A percentile compares a stretch with the other conserved stretches of the same genome.
Evolutionary conservation across 2,797 vertebrate species (phyloP).

Genomic region (Loriculus beryllinus): DNA sequence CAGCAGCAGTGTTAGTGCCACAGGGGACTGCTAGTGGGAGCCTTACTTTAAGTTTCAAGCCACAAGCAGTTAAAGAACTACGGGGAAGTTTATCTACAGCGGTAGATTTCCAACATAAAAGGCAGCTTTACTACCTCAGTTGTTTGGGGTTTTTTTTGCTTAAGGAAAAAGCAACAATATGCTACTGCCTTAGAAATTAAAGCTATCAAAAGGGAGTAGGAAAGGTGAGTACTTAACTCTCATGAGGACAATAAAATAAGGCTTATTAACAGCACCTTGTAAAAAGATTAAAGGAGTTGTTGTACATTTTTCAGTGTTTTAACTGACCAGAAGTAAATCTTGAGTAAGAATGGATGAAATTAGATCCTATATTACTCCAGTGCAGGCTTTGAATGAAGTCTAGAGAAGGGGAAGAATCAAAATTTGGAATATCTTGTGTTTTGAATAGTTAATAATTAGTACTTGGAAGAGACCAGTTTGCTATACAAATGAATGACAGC

Average conservation of each 20-base stretch:
- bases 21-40: accelerated
- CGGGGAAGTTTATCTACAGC: background rate
- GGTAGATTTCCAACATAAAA: background rate
- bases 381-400: background rate
- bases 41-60: too few species aligned
- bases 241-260: background rate
- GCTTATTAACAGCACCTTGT: background rate
- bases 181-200: background rate
- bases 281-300: background rate
- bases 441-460: background rate
- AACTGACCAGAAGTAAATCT: background rate
- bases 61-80: background rate
- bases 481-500: background rate
- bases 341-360: background rate
- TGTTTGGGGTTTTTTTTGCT: background rate
- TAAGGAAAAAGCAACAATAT: background rate
- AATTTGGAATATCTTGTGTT: background rate
- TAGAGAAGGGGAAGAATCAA: background rate
- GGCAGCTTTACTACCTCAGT: background rate
- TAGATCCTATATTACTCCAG: background rate
- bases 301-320: background rate
- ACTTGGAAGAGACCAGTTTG: background rate
- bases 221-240: background rate
- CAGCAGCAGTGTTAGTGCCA: background rate
- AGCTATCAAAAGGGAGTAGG: background rate